These are phyloP conservation scores for Notothenia rossii DNA, from an alignment of 2,113 vertebrate genomes.

Conservation along the genomic window DNA sequence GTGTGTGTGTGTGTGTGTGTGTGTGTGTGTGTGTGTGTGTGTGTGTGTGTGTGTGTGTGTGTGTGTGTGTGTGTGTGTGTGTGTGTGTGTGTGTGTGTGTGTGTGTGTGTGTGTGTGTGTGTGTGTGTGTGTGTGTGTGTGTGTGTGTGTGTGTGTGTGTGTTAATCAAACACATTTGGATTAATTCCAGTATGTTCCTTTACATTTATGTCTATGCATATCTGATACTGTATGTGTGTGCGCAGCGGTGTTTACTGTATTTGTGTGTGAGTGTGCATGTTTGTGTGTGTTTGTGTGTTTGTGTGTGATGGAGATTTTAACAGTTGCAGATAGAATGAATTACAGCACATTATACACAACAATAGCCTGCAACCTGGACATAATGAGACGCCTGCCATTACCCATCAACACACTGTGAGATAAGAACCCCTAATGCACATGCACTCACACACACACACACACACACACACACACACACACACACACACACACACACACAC, in stretches of 20 bases:
- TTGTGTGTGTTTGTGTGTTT: constrained; percentile 28
- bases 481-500: no score
- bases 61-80: constrained; percentile 30
- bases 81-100: constrained; percentile 41
- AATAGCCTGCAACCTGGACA: constrained; percentile 81
- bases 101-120: constrained; percentile 43
- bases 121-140: constrained; percentile 30
- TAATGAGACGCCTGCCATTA: constrained; percentile 85
- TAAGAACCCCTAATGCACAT: constrained; percentile 63
- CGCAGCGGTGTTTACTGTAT: neutral
- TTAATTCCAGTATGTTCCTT: constrained; percentile 43
- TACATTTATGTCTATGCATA: constrained; percentile 42
- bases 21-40: constrained; percentile 31
- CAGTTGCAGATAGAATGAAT: constrained; percentile 84
- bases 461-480: constrained; percentile 12
- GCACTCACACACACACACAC: constrained; percentile 31
- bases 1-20: constrained; percentile 43
- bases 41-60: constrained; percentile 42
- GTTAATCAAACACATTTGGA: constrained; percentile 60
- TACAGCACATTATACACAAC: constrained; percentile 82
- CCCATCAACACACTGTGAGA: constrained; percentile 79
- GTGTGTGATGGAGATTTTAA: constrained; percentile 74
- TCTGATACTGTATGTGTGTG: constrained; percentile 7
- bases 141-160: constrained; percentile 38
- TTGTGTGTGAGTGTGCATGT: constrained; percentile 21